Base-by-base conservation (phyloP, 1,140 invertebrate species). In the Pseudomyrmex concolor region DNA sequence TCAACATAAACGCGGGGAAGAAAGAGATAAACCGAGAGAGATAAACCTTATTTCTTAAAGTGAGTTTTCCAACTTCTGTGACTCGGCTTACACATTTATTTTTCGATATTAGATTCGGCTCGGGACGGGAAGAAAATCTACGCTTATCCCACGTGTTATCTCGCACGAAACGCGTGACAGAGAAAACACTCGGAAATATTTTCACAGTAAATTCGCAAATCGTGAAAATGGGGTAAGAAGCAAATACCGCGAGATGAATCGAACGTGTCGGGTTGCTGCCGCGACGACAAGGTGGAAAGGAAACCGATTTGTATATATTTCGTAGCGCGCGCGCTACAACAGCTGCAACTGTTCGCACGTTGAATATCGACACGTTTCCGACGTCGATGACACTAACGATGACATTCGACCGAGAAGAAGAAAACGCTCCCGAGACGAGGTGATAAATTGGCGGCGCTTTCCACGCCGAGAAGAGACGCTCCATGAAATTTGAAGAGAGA, bases 301-400 rank as follows among this genome's bases (percentile, higher is more conserved):
- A 54, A 59, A 48, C 55, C 17, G 54, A 78, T 70, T 60, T 71
- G 55, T 80, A 50, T 17, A 51, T 78, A 10, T 22, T 51, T 55
- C 64, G 76, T 5, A 34, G 34, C 25, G 62, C 62, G n/a, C 4
- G 50, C 50, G 19, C 43, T 1, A 22, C 25, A 64, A 64, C 68
- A 85, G 81, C 68, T 74, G 83, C 62, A 76, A 54, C 62, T 59
- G 9, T 82, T 84, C 80, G 60, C 68, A 73, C 66, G 63, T 51
- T 34, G 57, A 84, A 85, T 83, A 77, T 83, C 57, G 81, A 66
- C 72, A 64, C 59, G 43, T 17, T 17, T 48, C 62, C 72, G 62
- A 77, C 60, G 43, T 25, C 70, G 34, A 83, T 83, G 80, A 77
- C 71, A 76, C 62, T 83, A 83, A 83, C 60, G 59, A 83, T 59